Conservation (phyloP, 2,888 invertebrate species). For the Acanthococcus lagerstroemiae region DNA sequence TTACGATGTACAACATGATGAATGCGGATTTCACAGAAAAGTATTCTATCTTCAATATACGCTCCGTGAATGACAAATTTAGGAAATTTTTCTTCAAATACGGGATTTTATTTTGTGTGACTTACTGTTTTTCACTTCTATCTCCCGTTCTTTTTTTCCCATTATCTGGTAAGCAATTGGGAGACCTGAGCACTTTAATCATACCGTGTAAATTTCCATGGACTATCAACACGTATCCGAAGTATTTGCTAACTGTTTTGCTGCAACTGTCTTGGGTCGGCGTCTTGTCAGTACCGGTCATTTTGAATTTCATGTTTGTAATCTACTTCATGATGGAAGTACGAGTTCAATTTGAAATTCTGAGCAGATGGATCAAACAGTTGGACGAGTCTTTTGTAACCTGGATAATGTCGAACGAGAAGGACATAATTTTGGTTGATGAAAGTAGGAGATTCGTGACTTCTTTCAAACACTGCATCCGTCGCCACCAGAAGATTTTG, state of each 20-base stretch:
- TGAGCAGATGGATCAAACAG: neutral
- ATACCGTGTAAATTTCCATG: constrained; percentile 1
- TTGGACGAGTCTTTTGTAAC: no score
- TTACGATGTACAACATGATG: neutral
- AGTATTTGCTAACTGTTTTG: neutral
- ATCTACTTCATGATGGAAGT: neutral
- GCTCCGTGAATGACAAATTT: neutral
- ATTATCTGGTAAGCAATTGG: neutral
- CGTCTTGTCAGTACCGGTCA: neutral
- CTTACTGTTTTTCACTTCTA: neutral
- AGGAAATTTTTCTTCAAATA: neutral
- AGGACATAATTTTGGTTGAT: neutral
- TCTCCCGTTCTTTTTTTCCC: neutral
- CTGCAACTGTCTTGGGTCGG: neutral
- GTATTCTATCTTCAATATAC: neutral
- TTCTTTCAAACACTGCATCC: neutral
- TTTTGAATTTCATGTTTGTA: neutral
- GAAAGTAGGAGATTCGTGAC: neutral
- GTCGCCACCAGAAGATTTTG: neutral
- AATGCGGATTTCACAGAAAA: neutral
- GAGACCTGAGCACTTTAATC: neutral
- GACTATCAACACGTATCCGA: neutral
- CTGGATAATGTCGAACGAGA: no score
- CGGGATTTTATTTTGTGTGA: neutral
- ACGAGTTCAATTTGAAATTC: neutral